Percentiles rank a stretch among this genome's conserved stretches.
Evolutionary conservation across 2,888 invertebrate genomes (phyloP).

Genomic region (Rosalia funebris): DNA sequence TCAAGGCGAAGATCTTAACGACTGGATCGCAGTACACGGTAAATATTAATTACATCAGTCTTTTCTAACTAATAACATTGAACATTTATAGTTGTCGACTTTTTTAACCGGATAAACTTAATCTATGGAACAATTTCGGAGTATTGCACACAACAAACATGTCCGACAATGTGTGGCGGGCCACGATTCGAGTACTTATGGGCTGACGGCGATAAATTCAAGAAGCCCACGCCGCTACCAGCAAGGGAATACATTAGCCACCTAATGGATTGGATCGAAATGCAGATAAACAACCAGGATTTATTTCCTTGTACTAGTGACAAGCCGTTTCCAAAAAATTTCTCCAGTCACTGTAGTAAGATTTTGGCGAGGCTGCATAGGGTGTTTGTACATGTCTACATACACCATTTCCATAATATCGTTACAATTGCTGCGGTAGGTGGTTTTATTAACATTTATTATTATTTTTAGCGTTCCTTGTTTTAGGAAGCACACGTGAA

Average conservation of each 20-base stretch:
- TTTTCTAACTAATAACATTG: neutral
- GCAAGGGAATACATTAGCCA: conserved; percentile 85
- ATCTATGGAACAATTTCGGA: conserved; percentile 91
- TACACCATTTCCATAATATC: conserved; percentile 92
- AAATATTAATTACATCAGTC: conserved; percentile 41
- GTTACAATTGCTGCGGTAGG: conserved; percentile 87
- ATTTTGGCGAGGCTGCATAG: conserved; percentile 87
- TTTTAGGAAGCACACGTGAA: conserved; percentile 90
- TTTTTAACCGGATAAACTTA: conserved; percentile 92
- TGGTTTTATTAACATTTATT: conserved; percentile 45
- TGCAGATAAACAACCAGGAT: conserved; percentile 88
- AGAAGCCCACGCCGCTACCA: conserved; percentile 82
- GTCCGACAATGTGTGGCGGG: conserved; percentile 92
- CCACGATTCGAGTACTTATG: conserved; percentile 90
- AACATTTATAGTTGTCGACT: conserved; percentile 82
- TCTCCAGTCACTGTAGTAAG: conserved; percentile 81
- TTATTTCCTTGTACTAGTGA: conserved; percentile 87
- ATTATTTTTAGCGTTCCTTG: conserved; percentile 11
- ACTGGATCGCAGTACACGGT: conserved; percentile 95
- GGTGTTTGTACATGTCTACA: conserved; percentile 94
- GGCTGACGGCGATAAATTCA: conserved; percentile 85
- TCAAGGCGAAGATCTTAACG: conserved; percentile 84
- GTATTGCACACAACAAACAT: conserved; percentile 83
- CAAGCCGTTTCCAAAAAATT: conserved; percentile 88
- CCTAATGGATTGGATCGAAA: conserved; percentile 92